Conservation (phyloP, 2,113 vertebrate species). For the Marmota flaviventris region DNA sequence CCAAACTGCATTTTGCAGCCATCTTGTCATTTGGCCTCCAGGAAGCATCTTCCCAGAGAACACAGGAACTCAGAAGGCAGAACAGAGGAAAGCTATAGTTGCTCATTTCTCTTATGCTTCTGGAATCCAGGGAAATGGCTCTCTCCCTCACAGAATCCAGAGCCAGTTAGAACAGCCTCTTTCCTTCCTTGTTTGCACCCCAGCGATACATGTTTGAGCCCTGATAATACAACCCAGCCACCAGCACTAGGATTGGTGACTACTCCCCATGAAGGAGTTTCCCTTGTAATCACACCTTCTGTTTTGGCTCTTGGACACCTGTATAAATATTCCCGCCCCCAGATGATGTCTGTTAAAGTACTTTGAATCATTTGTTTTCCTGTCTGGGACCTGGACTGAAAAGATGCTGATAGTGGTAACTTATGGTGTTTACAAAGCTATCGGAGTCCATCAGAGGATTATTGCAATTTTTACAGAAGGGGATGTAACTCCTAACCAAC, state of each 20-base stretch:
- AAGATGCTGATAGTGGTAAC: background rate
- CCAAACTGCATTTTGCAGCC: background rate
- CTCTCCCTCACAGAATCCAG: background rate
- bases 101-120: background rate
- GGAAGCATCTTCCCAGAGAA: background rate
- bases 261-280: background rate
- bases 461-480: background rate
- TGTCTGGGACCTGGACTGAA: background rate
- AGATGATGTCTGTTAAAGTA: background rate
- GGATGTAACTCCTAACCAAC: background rate
- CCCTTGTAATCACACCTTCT: background rate
- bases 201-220: background rate
- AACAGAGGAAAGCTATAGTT: background rate
- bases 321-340: background rate
- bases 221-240: background rate
- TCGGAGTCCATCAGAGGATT: background rate
- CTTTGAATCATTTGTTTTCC: background rate
- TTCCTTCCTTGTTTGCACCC: background rate
- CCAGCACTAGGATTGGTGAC: background rate
- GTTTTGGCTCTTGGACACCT: background rate
- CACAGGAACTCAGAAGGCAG: background rate
- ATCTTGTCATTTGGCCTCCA: background rate
- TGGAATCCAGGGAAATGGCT: background rate
- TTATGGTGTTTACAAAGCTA: background rate
- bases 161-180: background rate